These are phyloP conservation scores for Pocillopora damicornis DNA, from an alignment of 64 coral and sea anemone genomes.

Conservation along the genomic window DNA sequence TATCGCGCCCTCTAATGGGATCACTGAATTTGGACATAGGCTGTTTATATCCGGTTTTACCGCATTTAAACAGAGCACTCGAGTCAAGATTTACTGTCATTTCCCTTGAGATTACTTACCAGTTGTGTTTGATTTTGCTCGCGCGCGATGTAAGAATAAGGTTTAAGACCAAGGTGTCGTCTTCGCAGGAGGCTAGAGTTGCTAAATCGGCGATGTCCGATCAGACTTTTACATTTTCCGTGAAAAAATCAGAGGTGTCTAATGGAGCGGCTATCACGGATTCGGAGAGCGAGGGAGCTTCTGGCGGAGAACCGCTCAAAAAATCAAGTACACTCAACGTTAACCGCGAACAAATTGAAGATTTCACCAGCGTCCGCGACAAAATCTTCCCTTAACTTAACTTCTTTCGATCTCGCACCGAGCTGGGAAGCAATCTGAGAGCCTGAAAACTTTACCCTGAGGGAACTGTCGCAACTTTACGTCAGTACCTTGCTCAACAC, in stretches of 20 bases:
- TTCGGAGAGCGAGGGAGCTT: slow-evolving; percentile 4
- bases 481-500: no score
- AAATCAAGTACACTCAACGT: slow-evolving; percentile 73
- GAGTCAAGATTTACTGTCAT: not conserved
- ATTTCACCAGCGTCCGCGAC: slow-evolving; percentile 62
- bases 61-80: not conserved
- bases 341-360: slow-evolving; percentile 55
- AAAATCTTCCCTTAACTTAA: slow-evolving; percentile 70
- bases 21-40: slow-evolving; percentile 24
- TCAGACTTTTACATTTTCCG: slow-evolving; percentile 12
- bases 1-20: slow-evolving; percentile 4
- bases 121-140: not conserved
- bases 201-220: not conserved
- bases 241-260: slow-evolving; percentile 15
- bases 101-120: slow-evolving; percentile 22
- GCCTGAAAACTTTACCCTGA: no score
- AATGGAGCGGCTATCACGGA: not conserved
- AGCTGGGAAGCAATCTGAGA: no score
- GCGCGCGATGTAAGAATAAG: not conserved
- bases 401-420: no score
- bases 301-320: slow-evolving; percentile 2
- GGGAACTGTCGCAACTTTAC: no score
- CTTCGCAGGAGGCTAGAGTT: not conserved
- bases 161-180: slow-evolving; percentile 2
- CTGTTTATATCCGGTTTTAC: slow-evolving; percentile 15